phyloP scores from a whole-genome alignment of 2,888 invertebrate genomes.

The Phytoseiulus persimilis region DNA sequence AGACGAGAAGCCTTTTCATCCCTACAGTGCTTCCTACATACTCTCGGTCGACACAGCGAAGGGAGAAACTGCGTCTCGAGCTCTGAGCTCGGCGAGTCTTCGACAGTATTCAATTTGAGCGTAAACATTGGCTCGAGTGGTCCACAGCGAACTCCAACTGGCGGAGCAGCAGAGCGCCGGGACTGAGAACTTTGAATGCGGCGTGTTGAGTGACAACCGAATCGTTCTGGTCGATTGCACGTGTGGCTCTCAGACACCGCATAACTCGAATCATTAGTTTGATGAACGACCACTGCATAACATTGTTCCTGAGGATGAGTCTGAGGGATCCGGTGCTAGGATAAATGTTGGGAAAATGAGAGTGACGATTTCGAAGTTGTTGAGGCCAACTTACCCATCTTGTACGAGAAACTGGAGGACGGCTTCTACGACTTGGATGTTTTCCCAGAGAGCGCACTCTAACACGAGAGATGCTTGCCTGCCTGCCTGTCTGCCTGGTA shows the following conservation, averaged over 20 bases:
- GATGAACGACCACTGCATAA: too few species aligned
- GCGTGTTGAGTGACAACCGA: not conserved
- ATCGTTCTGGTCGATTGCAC: not conserved
- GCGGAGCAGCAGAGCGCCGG: not conserved
- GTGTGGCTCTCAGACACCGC: too few species aligned
- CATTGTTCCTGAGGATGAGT: too few species aligned
- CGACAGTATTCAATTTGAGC: not conserved
- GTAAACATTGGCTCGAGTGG: not conserved
- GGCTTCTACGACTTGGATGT: not conserved
- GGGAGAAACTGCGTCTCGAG: not conserved
- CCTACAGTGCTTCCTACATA: not conserved
- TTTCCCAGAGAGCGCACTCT: not conserved
- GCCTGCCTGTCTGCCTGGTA: not conserved
- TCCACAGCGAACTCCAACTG: not conserved
- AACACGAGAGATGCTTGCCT: not conserved
- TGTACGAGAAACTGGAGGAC: not conserved
- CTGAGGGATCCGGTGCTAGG: too few species aligned
- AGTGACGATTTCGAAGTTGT: not conserved
- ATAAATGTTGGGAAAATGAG: not conserved
- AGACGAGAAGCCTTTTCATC: not conserved
- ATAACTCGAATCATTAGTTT: too few species aligned
- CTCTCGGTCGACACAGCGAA: not conserved
- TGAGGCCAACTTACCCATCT: not conserved
- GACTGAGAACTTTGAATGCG: not conserved
- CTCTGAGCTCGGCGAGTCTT: not conserved